A percentile compares a stretch with the other conserved stretches of the same genome.
Conservation (phyloP, 1,140 invertebrate species). For the Zaprionus ghesquierei region DNA sequence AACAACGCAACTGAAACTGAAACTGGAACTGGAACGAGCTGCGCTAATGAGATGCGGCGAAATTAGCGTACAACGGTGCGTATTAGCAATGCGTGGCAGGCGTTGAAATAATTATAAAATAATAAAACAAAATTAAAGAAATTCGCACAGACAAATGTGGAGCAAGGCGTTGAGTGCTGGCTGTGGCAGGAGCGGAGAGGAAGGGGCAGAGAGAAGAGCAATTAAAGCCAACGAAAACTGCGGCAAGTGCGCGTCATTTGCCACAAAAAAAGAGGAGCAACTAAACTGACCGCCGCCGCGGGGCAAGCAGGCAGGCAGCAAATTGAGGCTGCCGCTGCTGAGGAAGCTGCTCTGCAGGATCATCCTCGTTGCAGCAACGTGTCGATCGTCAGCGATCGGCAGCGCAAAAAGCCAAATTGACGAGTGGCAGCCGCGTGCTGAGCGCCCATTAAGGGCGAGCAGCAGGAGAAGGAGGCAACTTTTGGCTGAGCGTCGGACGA, state of each 20-base stretch:
- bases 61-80: not conserved
- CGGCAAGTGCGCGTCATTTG: constrained; percentile 43
- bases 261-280: constrained; percentile 6
- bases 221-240: constrained; percentile 59
- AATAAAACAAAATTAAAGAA: not conserved
- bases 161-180: not conserved
- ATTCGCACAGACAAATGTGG: not conserved
- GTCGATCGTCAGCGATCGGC: constrained; percentile 38
- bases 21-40: not conserved
- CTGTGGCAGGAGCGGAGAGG: not conserved
- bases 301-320: constrained; percentile 39
- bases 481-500: constrained; percentile 70
- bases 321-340: constrained; percentile 68
- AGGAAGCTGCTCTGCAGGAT: constrained; percentile 58
- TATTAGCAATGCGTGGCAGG: not conserved
- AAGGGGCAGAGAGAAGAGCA: not conserved
- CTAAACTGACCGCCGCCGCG: constrained; percentile 46
- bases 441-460: constrained; percentile 35
- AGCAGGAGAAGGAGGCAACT: constrained; percentile 6
- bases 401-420: constrained; percentile 42
- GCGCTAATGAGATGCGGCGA: constrained; percentile 39
- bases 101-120: not conserved
- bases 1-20: not conserved
- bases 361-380: constrained; percentile 53
- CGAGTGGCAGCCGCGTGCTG: constrained; percentile 78